Evolutionary conservation across 1,140 invertebrate species (phyloP), one percentile per base, ranked within the genome.

Genomic region (Drepana arcuata): DNA sequence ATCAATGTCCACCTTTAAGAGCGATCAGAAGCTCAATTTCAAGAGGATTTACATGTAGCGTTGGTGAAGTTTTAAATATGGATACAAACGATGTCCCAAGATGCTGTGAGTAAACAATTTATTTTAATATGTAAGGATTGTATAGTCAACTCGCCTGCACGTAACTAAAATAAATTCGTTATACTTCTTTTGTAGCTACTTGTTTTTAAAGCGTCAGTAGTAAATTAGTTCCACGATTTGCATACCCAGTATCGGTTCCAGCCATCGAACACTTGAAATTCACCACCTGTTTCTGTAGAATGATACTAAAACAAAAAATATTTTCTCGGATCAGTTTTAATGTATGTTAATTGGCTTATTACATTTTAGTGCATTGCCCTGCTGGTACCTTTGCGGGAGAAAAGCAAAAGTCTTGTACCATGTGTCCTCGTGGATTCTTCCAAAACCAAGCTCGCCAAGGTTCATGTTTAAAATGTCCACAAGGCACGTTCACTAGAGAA

Each of bases 11-110:
- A 14, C 93, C 95, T 13, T 77, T 96, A 13, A 88, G 92, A 62
- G 96, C 95, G 7, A 86, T 95, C 0, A 90, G 89, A 58, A 96
- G 95, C n/a, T 88, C 89, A 2, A 93, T 96, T 35, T 86, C 88
- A 0, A 87, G 94, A 48, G 96, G 96, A 38, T 98, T 98, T 63
- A 94, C 93, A 15, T 99, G 96, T 55, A 94, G 91, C 50, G 88
- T 93, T 37, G 96, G 96, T 6, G 95, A 98, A 86, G 94, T 98
- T 6, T 72, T 98, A 1, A 96, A 97, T 69, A 94, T 93, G 89
- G 92, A 94, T 53, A 94, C 93, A 7, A 93, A 91, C 52, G 92
- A 94, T 64, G 94, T 98, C 27, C 96, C 96, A 1, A 88, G 95
- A 81, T 98, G 96, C 84, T 86, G 92, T 94, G 86, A 91, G 91